Evolutionary conservation across 1,140 invertebrate species (phyloP), one percentile per base, ranked within the genome.

Genomic region (Notospermus geniculatus): DNA sequence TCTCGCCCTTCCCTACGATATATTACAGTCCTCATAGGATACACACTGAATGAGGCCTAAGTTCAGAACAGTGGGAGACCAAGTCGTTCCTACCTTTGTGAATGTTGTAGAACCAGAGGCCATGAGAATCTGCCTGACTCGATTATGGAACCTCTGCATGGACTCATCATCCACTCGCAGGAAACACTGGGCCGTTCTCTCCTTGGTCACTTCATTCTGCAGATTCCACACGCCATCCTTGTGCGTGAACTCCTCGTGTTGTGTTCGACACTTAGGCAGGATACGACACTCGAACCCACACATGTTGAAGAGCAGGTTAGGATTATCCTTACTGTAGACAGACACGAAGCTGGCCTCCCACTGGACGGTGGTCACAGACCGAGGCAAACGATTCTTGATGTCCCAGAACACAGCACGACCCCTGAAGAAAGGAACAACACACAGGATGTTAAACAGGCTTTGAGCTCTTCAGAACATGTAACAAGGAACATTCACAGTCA

Each of bases 261-360:
- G 92, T 53, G 93, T 98, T 54, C 97, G 90, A 76, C 93, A 96
- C 85, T 98, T 99, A 1, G 97, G 97, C 64, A 99, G 80, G 71
- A 99, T 99, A 54, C 97, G 87, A 77, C 97, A 99, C 76, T 99
- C 97, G 83, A 99, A 99, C 15, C 97, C 97, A 79, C 91, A 91
- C 97, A 99, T 99, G 75, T 99, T 99, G 80, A 99, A 99, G 2
- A 99, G 77, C 7, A 99, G 81, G 84, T 99, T 99, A 0, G 97
- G 97, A 84, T 99, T 99, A 77, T 99, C 97, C 72, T 99, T 99
- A 29, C 94, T 98, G 80, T 99, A 99, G 0, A 97, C 97, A 25
- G 95, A 98, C 0, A 98, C 96, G 80, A 99, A 99, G 68, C 95
- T 97, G 74, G 91, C 94, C 76, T 99, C 97, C 97, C 97, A 99